Conservation (phyloP, 2,797 vertebrate genomes). For the Falco concolor region DNA sequence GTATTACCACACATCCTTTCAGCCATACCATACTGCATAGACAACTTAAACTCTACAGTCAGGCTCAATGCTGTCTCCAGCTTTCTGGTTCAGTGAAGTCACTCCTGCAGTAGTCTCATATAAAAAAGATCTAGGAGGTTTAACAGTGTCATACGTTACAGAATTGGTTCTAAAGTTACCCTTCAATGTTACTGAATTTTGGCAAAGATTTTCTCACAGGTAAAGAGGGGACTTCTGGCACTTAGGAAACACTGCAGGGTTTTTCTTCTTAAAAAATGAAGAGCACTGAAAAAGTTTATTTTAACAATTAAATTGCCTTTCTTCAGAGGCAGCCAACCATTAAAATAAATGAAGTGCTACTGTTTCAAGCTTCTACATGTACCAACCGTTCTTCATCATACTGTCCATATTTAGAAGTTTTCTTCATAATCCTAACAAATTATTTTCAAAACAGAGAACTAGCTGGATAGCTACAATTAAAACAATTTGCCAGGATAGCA, state of each 20-base stretch:
- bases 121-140: neutral
- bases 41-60: neutral
- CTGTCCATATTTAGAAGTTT: neutral
- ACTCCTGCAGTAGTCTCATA: neutral
- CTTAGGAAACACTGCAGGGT: neutral
- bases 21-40: neutral
- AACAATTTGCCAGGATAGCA: neutral
- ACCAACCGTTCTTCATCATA: neutral
- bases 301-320: conserved; percentile 29
- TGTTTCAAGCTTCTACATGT: neutral
- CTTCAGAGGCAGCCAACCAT: neutral
- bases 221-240: neutral
- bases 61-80: neutral
- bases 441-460: neutral
- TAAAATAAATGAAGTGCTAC: conserved; percentile 12
- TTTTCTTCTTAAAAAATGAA: neutral
- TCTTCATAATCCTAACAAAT: neutral
- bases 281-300: conserved; percentile 4
- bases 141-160: neutral
- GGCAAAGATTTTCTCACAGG: neutral
- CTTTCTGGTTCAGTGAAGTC: neutral
- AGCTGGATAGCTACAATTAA: neutral
- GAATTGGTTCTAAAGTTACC: neutral
- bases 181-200: neutral
- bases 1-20: neutral